Base-by-base conservation (phyloP, 92 coral and sea anemone species). In the Montipora capitata region DNA sequence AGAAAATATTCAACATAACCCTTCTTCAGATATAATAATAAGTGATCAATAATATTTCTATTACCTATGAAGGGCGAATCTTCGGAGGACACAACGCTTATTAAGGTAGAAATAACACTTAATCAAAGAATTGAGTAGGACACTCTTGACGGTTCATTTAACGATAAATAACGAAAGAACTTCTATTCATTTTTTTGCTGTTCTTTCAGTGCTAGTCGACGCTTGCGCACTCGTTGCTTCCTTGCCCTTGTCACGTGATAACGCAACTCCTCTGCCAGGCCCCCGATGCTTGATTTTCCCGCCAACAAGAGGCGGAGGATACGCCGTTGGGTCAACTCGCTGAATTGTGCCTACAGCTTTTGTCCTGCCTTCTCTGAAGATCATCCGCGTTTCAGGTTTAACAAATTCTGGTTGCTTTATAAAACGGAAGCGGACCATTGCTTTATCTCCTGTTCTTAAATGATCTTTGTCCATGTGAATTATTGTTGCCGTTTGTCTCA, bases 281-380 rank as follows among this genome's bases (percentile, higher is more conserved):
- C 98, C 98, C 14, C 99, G 95, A 41, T 96, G 98, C 76, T 98
- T 98, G 45, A 92, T 70, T 87, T 98, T 98, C 65, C 95, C 92
- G 66, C 95, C 89, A 70, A 93, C 93, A 68, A 90, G 91, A 13
- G 98, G 98, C 76, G 96, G 96, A 39, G 98, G 98, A 87, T 96
- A 96, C 43, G 96, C 97, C 35, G 87, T 82, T 2, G 99, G 95
- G 58, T 96, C 96, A 51, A 89, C 96, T 40, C 89, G 85, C 44
- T 96, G 92, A 45, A 98, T 98, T 27, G 98, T 96, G 43, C 99
- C 99, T 43, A 98, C 99, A 54, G 99, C 99, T 76, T 98, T 98
- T 52, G 99, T 98, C 77, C 99, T 87, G 8, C 99, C 99, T 87
- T 98, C 99, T 45, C 99, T 92, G 87, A 98, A 98, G 44, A 98